Evolutionary conservation across 2,113 vertebrate species (phyloP), one percentile per base, ranked within the genome.

Genomic region (Colius striatus): DNA sequence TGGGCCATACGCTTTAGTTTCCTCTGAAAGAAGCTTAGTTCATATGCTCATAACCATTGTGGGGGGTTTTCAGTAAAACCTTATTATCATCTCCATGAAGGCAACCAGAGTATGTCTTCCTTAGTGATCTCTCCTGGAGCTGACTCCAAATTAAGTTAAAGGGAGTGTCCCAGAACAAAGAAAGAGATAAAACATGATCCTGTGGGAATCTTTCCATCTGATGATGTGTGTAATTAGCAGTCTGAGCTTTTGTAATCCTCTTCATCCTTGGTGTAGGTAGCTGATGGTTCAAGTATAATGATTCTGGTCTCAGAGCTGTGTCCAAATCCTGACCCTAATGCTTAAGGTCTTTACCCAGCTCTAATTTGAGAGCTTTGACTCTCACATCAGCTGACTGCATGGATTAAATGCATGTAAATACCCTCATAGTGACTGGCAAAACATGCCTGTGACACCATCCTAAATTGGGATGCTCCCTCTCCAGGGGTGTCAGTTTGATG

Each of bases 301-400:
- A 48, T 43, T 58, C 84, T 91, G 47, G 30, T 92, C 86, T 32
- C 84, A 91, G 77, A 87, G 57, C 45, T 89, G 72, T 47, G 11
- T 93, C 76, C 90, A 95, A 90, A 93, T 77, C 90, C 50, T 80
- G 74, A 83, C 82, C 82, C 68, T 82, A 51, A 92, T 95, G 86
- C 83, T 94, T 94, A 93, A 93, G 41, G 92, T 65, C 90, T 85
- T 95, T 92, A 78, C 92, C 65, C 94, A 65, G 88, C 95, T 96
- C 93, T 97, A 95, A 96, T 96, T 96, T 90, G 93, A 94, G 94
- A 96, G 70, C 95, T 96, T 95, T 93, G 94, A 97, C 88, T 95
- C 95, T 90, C 47, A 66, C 88, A 94, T 76, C 93, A 96, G 90
- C 92, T 96, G 96, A 94, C 95, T 86, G 25, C n/a, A 6, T 60